phyloP scores from a whole-genome alignment of 2,113 vertebrate species.

The Silurus glanis region DNA sequence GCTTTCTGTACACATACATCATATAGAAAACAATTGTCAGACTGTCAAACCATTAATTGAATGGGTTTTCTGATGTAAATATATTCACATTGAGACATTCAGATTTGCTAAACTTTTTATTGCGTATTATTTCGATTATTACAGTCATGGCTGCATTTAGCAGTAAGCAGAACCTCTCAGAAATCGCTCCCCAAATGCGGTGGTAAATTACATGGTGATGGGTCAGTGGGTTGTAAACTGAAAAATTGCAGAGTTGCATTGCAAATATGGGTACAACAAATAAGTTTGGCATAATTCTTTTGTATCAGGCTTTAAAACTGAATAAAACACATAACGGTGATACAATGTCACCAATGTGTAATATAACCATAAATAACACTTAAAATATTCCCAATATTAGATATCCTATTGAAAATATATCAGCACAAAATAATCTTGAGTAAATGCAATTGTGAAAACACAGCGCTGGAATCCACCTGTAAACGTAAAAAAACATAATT shows the following conservation, averaged over 20 bases:
- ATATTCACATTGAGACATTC: not conserved
- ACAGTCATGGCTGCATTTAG: not conserved
- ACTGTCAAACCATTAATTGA: constrained; percentile 8
- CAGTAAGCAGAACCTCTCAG: not conserved
- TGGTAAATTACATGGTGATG: not conserved
- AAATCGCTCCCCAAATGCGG: not conserved
- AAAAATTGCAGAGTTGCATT: not conserved
- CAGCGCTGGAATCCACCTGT: not conserved
- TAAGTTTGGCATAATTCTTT: not conserved
- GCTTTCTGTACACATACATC: not conserved
- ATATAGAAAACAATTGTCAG: constrained; percentile 4
- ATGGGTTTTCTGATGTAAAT: constrained; percentile 16
- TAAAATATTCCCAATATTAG: not conserved
- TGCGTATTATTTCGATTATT: not conserved
- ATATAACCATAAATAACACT: not conserved
- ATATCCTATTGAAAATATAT: not conserved
- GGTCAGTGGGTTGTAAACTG: not conserved
- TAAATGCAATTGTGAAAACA: not conserved
- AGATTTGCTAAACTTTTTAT: not conserved
- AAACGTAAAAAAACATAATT: not conserved
- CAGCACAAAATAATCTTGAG: not conserved
- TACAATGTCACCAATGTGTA: not conserved
- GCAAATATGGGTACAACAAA: not conserved
- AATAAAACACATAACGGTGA: not conserved
- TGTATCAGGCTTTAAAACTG: not conserved